These are phyloP conservation scores for Bergia puertoricense DNA, from an alignment of 92 coral and sea anemone species.

Conservation along the genomic window DNA sequence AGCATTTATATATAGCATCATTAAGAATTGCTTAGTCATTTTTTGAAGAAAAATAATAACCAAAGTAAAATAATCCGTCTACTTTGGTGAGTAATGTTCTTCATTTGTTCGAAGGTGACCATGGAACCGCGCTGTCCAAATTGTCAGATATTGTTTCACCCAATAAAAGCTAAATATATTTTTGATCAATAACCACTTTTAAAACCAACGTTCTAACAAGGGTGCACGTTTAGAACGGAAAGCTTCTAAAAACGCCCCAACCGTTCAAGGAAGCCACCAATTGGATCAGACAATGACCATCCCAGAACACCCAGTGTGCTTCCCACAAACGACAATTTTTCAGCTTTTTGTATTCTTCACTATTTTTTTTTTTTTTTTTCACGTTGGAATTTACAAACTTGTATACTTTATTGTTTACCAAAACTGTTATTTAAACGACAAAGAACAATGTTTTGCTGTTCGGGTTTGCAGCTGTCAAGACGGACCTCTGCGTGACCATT, in stretches of 20 bases:
- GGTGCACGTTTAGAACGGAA: not conserved
- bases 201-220: not conserved
- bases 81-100: too few species aligned
- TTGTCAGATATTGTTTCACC: too few species aligned
- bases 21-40: not conserved
- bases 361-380: not conserved
- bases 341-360: not conserved
- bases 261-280: conserved; percentile 1
- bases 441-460: not conserved
- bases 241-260: conserved; percentile 5
- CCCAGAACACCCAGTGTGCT: not conserved
- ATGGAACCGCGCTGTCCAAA: too few species aligned
- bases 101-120: too few species aligned
- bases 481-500: not conserved
- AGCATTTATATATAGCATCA: not conserved
- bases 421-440: not conserved
- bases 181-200: not conserved
- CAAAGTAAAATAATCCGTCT: not conserved
- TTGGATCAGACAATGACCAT: not conserved
- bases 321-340: not conserved
- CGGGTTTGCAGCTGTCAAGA: not conserved
- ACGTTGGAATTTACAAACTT: not conserved
- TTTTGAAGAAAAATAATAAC: not conserved
- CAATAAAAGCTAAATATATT: not conserved
- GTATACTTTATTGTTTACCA: not conserved